phyloP scores from a whole-genome alignment of 2,888 invertebrate genomes.

The Panorpa germanica region DNA sequence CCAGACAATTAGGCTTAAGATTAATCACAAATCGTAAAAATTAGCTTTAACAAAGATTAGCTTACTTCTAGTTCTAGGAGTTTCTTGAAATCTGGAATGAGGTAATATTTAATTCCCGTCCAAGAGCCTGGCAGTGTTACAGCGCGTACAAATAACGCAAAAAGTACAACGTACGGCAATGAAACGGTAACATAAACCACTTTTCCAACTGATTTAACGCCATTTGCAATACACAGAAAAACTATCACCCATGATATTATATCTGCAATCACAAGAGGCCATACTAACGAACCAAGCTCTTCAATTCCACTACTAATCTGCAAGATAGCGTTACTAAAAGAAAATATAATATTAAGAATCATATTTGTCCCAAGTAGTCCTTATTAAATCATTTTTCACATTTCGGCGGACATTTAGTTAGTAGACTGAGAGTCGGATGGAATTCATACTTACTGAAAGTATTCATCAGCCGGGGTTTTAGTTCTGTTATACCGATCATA shows the following conservation, averaged over 20 bases:
- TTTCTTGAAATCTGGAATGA: constrained; percentile 61
- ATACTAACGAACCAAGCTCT: constrained; percentile 57
- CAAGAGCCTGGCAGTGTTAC: constrained; percentile 64
- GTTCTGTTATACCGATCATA: constrained; percentile 20
- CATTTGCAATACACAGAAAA: constrained; percentile 70
- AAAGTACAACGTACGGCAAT: constrained; percentile 60
- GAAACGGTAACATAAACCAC: constrained; percentile 72
- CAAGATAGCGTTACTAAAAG: constrained; percentile 54
- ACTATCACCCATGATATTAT: constrained; percentile 61
- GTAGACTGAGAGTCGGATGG: background rate
- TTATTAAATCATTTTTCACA: constrained; percentile 11
- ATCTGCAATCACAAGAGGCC: constrained; percentile 60
- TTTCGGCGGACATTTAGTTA: too few species aligned
- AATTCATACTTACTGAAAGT: constrained; percentile 51
- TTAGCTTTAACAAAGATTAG: background rate
- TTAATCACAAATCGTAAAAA: background rate
- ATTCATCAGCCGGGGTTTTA: constrained; percentile 62
- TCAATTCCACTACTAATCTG: constrained; percentile 55
- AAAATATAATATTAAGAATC: constrained; percentile 8
- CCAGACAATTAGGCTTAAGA: background rate
- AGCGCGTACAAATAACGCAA: constrained; percentile 52
- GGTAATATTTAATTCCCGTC: constrained; percentile 56
- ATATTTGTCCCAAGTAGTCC: constrained; percentile 2
- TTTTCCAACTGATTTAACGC: constrained; percentile 49
- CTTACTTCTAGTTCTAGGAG: constrained; percentile 51